A percentile compares a stretch with the other conserved stretches of the same genome.
phyloP scores from a whole-genome alignment of 2,888 invertebrate species.

The Erebia palarica region DNA sequence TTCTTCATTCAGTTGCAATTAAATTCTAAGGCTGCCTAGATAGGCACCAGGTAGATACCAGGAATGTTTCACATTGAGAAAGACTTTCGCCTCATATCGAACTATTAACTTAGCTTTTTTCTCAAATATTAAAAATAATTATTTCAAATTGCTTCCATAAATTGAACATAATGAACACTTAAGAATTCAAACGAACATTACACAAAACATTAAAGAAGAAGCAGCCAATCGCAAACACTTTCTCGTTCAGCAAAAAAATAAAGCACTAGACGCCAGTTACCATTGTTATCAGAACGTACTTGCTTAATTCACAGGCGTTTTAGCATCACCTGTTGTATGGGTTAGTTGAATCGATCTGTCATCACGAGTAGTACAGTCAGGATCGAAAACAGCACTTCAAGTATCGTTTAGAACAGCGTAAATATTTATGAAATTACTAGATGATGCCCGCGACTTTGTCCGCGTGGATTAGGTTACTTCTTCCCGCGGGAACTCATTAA shows the following conservation, averaged over 20 bases:
- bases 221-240: conserved; percentile 20
- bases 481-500: too few species aligned
- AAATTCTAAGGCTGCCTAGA: neutral
- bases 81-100: neutral
- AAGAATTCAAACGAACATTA: conserved; percentile 15
- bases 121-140: conserved; percentile 2
- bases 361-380: conserved; percentile 14
- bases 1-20: neutral
- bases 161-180: conserved; percentile 17
- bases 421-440: neutral
- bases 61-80: neutral
- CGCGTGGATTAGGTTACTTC: too few species aligned
- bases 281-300: conserved; percentile 19
- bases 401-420: neutral
- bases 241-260: conserved; percentile 14
- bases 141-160: conserved; percentile 15
- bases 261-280: conserved; percentile 12
- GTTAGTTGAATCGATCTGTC: conserved; percentile 22
- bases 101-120: neutral
- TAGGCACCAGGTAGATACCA: too few species aligned
- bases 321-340: conserved; percentile 15
- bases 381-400: neutral
- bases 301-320: conserved; percentile 12
- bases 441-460: too few species aligned
- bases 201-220: conserved; percentile 20